These are phyloP conservation scores for Anodontia alba DNA, from an alignment of 2,888 invertebrate genomes.

Conservation along the genomic window DNA sequence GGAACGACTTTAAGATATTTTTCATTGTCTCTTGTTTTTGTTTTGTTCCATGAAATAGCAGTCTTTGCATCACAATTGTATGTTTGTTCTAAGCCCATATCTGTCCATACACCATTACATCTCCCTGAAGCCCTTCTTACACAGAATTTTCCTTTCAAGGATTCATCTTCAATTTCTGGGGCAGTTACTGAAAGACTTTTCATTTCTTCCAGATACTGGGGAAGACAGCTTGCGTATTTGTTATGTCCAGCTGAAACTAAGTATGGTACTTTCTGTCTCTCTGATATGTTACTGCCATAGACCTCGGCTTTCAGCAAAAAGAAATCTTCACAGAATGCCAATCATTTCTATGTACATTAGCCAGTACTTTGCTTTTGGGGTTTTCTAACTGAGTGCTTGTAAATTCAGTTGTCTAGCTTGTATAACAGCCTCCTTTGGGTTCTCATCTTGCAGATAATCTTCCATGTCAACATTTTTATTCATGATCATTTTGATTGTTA, in stretches of 20 bases:
- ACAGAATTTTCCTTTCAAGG: background rate
- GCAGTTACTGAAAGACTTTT: background rate
- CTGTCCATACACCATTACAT: background rate
- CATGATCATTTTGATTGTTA: too few species aligned
- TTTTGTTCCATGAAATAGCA: background rate
- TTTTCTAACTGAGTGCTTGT: too few species aligned
- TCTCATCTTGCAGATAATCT: too few species aligned
- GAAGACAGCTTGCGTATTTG: background rate
- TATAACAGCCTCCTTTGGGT: too few species aligned
- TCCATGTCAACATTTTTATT: too few species aligned
- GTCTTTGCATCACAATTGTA: background rate
- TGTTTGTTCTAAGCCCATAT: background rate
- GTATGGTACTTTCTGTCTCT: background rate
- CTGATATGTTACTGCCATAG: background rate
- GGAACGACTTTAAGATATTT: background rate
- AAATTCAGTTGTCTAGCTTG: too few species aligned
- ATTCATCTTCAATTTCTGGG: background rate
- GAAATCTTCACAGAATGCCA: background rate
- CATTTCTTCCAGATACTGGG: background rate
- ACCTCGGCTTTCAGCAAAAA: background rate
- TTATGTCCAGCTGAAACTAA: background rate
- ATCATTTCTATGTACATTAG: too few species aligned
- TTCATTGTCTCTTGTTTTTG: background rate
- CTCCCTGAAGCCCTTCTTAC: background rate
- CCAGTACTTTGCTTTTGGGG: too few species aligned